Evolutionary conservation across 2,113 vertebrate species (phyloP).

Genomic region (Callionymus lyra): DNA sequence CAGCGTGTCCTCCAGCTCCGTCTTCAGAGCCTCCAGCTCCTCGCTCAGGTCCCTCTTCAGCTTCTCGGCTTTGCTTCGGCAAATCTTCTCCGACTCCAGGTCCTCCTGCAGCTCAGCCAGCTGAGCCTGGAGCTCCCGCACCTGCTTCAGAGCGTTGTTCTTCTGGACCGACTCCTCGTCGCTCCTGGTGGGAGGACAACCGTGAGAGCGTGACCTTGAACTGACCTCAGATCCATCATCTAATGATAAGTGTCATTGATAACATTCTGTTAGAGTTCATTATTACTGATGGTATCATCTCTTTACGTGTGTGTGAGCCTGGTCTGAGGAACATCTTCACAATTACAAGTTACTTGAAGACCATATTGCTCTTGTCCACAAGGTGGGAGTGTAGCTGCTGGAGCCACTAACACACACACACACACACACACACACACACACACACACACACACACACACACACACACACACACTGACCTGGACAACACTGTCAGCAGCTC

Average conservation of each 20-base stretch:
- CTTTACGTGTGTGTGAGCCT: no score
- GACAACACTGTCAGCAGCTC: constrained; percentile 84
- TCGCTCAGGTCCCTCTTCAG: constrained; percentile 93
- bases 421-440: neutral
- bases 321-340: no score
- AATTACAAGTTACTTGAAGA: no score
- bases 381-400: constrained; percentile 40
- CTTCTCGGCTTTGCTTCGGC: constrained; percentile 92
- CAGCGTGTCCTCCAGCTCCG: constrained; percentile 92
- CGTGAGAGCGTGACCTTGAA: neutral
- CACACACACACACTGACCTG: constrained; percentile 64
- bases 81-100: constrained; percentile 86
- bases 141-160: constrained; percentile 86
- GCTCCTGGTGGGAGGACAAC: constrained; percentile 59
- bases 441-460: neutral
- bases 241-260: no score
- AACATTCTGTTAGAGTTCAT: no score
- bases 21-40: constrained; percentile 93
- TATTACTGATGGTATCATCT: no score
- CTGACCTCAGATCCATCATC: no score
- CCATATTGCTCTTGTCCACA: constrained; percentile 31
- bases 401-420: no score
- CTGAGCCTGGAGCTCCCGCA: constrained; percentile 91
- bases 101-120: constrained; percentile 92
- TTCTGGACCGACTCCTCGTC: constrained; percentile 88